phyloP scores from a whole-genome alignment of 2,113 vertebrate genomes.

The Aptenodytes patagonicus region DNA sequence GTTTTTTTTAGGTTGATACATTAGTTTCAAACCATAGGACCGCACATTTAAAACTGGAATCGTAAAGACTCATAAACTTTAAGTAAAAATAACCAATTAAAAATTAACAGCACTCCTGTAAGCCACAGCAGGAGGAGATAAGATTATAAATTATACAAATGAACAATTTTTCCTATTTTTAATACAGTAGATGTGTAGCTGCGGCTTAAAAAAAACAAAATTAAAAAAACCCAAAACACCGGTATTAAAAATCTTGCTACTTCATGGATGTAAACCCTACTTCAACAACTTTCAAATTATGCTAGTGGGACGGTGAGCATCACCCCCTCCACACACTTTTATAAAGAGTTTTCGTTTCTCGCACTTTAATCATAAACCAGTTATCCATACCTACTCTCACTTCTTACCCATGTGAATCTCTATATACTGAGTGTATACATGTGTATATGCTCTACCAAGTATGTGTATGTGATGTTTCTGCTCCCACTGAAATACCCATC shows the following conservation, averaged over 20 bases:
- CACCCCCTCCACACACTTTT: fast-evolving
- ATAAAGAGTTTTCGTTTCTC: neutral
- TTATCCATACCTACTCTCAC: neutral
- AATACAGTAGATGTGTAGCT: neutral
- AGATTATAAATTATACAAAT: neutral
- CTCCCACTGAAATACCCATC: neutral
- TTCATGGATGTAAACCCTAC: neutral
- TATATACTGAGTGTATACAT: no score
- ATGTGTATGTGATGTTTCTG: neutral
- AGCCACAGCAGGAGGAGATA: neutral
- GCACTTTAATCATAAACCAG: neutral
- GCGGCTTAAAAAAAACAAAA: neutral
- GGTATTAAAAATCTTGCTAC: fast-evolving
- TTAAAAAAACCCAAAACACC: neutral
- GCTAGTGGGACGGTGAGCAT: neutral
- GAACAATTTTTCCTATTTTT: neutral
- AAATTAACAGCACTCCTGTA: neutral
- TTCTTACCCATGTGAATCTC: neutral
- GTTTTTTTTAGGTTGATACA: neutral
- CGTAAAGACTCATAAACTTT: neutral
- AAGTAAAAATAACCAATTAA: neutral
- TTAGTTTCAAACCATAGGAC: neutral
- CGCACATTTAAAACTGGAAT: neutral
- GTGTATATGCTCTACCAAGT: neutral
- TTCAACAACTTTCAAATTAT: neutral